Conservation (phyloP, 2,113 vertebrate species). For the Strix uralensis region DNA sequence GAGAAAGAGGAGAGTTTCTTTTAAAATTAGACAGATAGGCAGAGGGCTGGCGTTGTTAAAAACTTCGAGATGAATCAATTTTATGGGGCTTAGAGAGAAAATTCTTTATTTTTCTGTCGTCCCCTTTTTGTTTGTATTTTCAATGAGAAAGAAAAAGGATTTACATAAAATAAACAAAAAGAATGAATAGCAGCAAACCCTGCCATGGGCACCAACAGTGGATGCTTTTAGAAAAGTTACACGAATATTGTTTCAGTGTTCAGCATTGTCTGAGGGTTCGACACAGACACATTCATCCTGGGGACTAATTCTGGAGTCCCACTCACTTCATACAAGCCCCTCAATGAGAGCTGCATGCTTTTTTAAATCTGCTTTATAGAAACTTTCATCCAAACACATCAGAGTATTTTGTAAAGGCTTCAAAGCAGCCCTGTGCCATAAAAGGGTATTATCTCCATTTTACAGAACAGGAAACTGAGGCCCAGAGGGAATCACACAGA, state of each 20-base stretch:
- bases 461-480: slow-evolving; percentile 61
- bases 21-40: background rate
- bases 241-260: slow-evolving; percentile 11
- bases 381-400: slow-evolving; percentile 44
- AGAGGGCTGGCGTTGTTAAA: background rate
- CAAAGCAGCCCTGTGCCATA: slow-evolving; percentile 40
- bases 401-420: slow-evolving; percentile 43
- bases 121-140: slow-evolving; percentile 22
- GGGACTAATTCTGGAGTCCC: slow-evolving; percentile 6
- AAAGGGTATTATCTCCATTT: slow-evolving; percentile 41
- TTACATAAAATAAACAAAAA: slow-evolving; percentile 66
- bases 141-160: slow-evolving; percentile 43
- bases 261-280: slow-evolving; percentile 6
- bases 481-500: background rate
- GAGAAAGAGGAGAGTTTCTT: slow-evolving; percentile 20
- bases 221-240: slow-evolving; percentile 50
- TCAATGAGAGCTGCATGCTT: slow-evolving; percentile 27
- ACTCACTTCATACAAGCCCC: background rate
- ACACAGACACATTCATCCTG: slow-evolving; percentile 40
- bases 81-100: background rate
- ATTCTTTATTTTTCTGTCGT: background rate
- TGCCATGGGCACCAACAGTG: slow-evolving; percentile 41
- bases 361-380: slow-evolving; percentile 2
- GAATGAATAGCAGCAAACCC: slow-evolving; percentile 46
- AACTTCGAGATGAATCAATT: slow-evolving; percentile 13